A percentile compares a stretch with the other conserved stretches of the same genome.
Evolutionary conservation across 2,888 invertebrate genomes (phyloP).

Genomic region (Agriopis leucophaearia): DNA sequence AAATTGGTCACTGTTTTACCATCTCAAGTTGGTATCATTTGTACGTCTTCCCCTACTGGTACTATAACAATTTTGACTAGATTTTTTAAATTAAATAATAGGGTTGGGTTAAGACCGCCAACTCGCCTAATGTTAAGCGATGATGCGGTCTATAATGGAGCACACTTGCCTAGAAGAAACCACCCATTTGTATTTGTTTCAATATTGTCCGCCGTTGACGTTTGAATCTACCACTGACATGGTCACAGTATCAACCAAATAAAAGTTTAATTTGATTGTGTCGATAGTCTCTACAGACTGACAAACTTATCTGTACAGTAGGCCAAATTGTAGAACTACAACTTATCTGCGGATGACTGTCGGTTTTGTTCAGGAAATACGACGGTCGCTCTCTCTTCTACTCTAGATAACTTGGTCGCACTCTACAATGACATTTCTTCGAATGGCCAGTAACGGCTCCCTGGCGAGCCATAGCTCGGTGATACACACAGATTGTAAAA

Average conservation of each 20-base stretch:
- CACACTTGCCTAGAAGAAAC: no score
- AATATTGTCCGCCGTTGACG: no score
- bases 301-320: neutral
- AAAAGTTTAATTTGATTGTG: neutral
- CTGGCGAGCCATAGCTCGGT: neutral
- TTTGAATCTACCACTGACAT: no score
- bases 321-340: neutral
- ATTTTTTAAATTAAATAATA: no score
- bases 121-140: no score
- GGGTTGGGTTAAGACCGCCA: no score
- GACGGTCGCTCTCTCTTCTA: neutral
- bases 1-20: no score
- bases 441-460: conserved; percentile 3
- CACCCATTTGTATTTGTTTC: no score
- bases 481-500: neutral
- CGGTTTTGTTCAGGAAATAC: neutral
- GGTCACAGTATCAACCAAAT: neutral
- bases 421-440: neutral
- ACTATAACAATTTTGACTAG: no score
- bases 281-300: neutral
- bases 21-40: no score
- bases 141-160: no score
- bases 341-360: neutral
- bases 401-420: neutral
- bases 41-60: no score